Evolutionary conservation across 2,113 vertebrate species (phyloP).

Genomic region (Tragelaphus scriptus): DNA sequence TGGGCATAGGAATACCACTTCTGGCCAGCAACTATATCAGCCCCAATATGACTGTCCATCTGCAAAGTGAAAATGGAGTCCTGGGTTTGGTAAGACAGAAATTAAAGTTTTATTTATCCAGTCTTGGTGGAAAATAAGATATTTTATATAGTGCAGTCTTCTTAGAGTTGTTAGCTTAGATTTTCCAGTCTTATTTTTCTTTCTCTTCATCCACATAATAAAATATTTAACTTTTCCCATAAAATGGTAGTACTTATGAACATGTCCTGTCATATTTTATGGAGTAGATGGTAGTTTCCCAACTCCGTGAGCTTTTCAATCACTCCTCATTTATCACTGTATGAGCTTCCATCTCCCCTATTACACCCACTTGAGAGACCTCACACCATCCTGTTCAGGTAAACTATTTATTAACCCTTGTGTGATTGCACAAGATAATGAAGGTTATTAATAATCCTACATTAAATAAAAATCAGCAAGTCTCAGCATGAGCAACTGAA

Average conservation of each 20-base stretch:
- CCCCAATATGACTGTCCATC: conserved; percentile 92
- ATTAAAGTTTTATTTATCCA: neutral
- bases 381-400: neutral
- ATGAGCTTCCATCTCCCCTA: neutral
- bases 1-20: conserved; percentile 98
- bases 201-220: neutral
- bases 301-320: neutral
- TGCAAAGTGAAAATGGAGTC: conserved; percentile 99
- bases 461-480: neutral
- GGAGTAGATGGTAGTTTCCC: neutral
- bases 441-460: neutral
- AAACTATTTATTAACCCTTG: neutral
- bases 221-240: neutral
- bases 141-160: neutral
- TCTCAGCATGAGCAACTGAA: neutral
- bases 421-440: neutral
- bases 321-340: neutral
- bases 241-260: neutral
- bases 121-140: neutral
- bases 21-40: conserved; percentile 98
- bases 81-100: conserved; percentile 92
- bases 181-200: neutral
- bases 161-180: neutral
- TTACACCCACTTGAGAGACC: neutral
- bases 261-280: neutral